A percentile compares a stretch with the other conserved stretches of the same genome.
Conservation (phyloP, 1,140 invertebrate genomes). For the Drosophila carrolli region DNA sequence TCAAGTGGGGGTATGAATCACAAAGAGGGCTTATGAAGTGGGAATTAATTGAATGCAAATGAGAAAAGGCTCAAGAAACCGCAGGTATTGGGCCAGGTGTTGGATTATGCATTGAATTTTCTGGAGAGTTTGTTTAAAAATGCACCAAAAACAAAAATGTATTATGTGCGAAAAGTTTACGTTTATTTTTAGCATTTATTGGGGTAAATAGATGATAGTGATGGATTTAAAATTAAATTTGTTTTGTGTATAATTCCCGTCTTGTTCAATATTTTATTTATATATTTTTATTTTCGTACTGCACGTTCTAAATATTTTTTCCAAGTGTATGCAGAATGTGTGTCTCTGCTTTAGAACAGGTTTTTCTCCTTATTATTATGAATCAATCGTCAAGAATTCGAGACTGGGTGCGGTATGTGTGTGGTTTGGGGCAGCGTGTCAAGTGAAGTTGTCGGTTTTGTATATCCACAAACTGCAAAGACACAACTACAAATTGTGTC, state of each 20-base stretch:
- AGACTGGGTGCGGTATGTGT: constrained; percentile 56
- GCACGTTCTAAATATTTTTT: not conserved
- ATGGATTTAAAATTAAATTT: too few species aligned
- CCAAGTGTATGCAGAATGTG: constrained; percentile 38
- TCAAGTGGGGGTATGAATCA: constrained; percentile 9
- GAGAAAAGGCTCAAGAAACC: constrained; percentile 18
- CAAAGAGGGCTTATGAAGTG: not conserved
- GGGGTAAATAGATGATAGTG: too few species aligned
- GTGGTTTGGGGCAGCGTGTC: constrained; percentile 50
- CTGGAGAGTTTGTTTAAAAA: not conserved
- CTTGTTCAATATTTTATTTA: too few species aligned
- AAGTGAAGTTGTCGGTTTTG: constrained; percentile 42
- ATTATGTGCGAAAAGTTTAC: too few species aligned
- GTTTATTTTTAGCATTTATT: too few species aligned
- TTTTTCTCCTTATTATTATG: constrained; percentile 51
- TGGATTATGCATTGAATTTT: constrained; percentile 43
- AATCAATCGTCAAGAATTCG: constrained; percentile 71
- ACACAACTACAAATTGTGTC: constrained; percentile 53
- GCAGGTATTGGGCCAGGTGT: constrained; percentile 34
- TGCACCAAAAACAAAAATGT: not conserved
- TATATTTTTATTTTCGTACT: too few species aligned
- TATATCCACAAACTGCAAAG: constrained; percentile 30
- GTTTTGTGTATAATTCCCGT: too few species aligned
- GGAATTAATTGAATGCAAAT: constrained; percentile 42
- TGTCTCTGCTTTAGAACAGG: constrained; percentile 48